Evolutionary conservation across 1,140 invertebrate genomes (phyloP).

Genomic region (Gryllus bimaculatus): DNA sequence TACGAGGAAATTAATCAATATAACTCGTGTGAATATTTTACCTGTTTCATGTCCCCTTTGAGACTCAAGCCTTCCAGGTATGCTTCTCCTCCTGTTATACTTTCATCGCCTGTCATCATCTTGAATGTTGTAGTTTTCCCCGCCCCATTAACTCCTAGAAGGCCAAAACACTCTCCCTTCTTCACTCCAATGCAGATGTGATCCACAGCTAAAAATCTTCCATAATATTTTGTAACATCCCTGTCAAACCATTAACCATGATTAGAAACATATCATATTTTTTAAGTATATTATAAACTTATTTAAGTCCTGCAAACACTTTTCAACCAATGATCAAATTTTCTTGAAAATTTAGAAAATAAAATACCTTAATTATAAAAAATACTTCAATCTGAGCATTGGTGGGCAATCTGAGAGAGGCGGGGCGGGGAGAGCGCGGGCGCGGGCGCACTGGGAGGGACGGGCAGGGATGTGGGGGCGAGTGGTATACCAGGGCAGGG

Average conservation of each 20-base stretch:
- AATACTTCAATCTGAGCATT: too few species aligned
- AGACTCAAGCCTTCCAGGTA: conserved; percentile 11
- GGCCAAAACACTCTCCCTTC: conserved; percentile 73
- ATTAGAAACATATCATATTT: too few species aligned
- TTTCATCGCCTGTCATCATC: conserved; percentile 79
- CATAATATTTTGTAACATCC: conserved; percentile 56
- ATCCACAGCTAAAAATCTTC: conserved; percentile 58
- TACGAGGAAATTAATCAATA: too few species aligned
- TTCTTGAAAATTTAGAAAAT: not conserved
- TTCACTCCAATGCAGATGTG: conserved; percentile 55
- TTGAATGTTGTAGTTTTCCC: conserved; percentile 80
- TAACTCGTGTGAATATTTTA: not conserved
- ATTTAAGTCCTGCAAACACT: not conserved
- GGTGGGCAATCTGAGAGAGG: too few species aligned
- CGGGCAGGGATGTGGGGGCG: too few species aligned
- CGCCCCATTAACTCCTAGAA: conserved; percentile 80
- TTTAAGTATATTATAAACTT: not conserved
- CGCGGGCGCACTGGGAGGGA: too few species aligned
- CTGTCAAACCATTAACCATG: not conserved
- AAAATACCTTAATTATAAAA: too few species aligned
- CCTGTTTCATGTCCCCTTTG: conserved; percentile 16
- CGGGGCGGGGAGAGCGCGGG: too few species aligned
- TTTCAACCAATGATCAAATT: not conserved
- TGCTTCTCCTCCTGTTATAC: conserved; percentile 50
- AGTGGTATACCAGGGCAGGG: too few species aligned